Evolutionary conservation across 2,888 invertebrate genomes (phyloP).

Genomic region (Tetragonula carbonaria): DNA sequence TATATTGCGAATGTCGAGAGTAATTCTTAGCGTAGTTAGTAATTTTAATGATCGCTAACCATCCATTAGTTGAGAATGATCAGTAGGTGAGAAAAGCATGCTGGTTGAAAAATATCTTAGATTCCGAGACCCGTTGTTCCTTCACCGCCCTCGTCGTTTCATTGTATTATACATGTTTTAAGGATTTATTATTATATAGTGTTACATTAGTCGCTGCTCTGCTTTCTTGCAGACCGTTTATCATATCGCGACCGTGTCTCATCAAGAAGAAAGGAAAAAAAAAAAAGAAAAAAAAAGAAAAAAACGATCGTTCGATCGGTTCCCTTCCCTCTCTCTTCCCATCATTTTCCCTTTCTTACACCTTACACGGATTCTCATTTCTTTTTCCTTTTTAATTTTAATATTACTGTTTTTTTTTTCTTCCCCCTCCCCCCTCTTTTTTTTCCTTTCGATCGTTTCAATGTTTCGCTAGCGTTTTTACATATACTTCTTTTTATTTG

Average conservation of each 20-base stretch:
- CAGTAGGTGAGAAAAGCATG: slow-evolving; percentile 79
- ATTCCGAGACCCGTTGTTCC: slow-evolving; percentile 46
- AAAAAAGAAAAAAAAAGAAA: no score
- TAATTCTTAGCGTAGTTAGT: slow-evolving; percentile 73
- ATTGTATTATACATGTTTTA: slow-evolving; percentile 45
- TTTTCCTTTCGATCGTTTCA: no score
- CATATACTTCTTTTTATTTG: no score
- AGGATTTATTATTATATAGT: slow-evolving; percentile 9
- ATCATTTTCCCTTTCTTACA: neutral
- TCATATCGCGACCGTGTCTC: slow-evolving; percentile 27
- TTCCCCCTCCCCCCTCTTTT: no score
- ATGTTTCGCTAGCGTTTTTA: no score
- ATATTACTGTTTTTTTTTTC: neutral
- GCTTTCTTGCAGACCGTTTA: slow-evolving; percentile 56
- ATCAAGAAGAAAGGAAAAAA: neutral
- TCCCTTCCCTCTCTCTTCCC: neutral
- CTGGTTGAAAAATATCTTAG: slow-evolving; percentile 75
- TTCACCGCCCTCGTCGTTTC: slow-evolving; percentile 49
- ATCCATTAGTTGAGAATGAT: slow-evolving; percentile 75
- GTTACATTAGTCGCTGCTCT: slow-evolving; percentile 43
- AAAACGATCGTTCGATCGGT: neutral
- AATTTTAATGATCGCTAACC: slow-evolving; percentile 73
- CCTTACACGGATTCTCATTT: neutral
- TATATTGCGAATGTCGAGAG: slow-evolving; percentile 72
- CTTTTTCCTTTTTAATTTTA: neutral